Conservation (phyloP, 2,888 invertebrate genomes). For the Drosophila niveifrons region DNA sequence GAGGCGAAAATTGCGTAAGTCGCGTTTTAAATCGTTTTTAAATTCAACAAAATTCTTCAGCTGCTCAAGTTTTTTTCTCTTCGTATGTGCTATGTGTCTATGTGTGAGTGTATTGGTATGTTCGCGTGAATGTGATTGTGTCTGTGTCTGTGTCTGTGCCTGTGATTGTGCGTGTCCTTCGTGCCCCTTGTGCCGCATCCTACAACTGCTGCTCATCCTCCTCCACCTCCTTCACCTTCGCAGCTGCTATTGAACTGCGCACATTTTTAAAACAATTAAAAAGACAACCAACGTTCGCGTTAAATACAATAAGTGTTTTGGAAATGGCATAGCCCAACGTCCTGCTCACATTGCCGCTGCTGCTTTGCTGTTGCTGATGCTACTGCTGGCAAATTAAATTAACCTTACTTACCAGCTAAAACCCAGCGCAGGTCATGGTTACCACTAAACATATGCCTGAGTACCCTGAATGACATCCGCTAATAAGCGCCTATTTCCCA, state of each 20-base stretch:
- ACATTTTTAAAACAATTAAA: slow-evolving; percentile 59
- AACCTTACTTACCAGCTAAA: slow-evolving; percentile 35
- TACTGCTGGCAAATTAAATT: slow-evolving; percentile 44
- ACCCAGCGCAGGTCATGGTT: slow-evolving; percentile 31
- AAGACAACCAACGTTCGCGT: slow-evolving; percentile 20
- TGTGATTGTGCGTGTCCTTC: slow-evolving; percentile 50
- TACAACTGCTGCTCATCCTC: slow-evolving; percentile 7
- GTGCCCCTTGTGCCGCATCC: background rate
- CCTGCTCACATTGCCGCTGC: background rate
- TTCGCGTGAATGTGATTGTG: slow-evolving; percentile 18
- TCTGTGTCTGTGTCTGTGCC: slow-evolving; percentile 13
- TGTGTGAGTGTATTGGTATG: slow-evolving; percentile 18
- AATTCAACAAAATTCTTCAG: slow-evolving; percentile 4
- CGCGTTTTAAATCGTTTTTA: slow-evolving; percentile 36
- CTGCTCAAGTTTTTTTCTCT: slow-evolving; percentile 25
- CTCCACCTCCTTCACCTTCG: background rate
- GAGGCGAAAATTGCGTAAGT: slow-evolving; percentile 46
- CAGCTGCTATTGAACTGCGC: slow-evolving; percentile 28
- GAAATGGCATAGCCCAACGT: slow-evolving; percentile 7
- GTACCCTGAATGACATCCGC: background rate
- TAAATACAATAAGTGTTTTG: slow-evolving; percentile 16
- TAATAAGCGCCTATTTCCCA: background rate
- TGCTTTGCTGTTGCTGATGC: background rate
- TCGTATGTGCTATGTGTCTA: slow-evolving; percentile 7
- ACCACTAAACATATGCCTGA: slow-evolving; percentile 23